A percentile compares a stretch with the other conserved stretches of the same genome.
phyloP scores from a whole-genome alignment of 2,888 invertebrate genomes.

The Serrognathus titanus region DNA sequence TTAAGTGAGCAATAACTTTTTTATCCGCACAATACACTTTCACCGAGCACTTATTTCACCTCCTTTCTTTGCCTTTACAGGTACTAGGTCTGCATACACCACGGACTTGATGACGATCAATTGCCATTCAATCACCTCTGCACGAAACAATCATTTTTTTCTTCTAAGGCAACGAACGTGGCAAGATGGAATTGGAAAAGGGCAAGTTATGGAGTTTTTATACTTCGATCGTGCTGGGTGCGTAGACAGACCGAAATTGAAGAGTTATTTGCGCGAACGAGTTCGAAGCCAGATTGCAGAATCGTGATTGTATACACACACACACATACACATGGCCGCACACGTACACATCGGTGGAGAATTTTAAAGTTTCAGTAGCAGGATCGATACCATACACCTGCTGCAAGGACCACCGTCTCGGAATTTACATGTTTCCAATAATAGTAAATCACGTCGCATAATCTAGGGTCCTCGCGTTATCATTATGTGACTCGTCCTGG shows the following conservation, averaged over 20 bases:
- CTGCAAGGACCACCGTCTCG: constrained; percentile 29
- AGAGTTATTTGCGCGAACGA: constrained; percentile 20
- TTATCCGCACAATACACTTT: no score
- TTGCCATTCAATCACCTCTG: no score
- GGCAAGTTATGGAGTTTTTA: neutral
- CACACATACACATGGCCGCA: constrained; percentile 8
- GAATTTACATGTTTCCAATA: constrained; percentile 37
- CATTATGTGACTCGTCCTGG: constrained; percentile 23
- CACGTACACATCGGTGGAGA: neutral
- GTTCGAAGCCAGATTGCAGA: constrained; percentile 31
- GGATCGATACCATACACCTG: constrained; percentile 29
- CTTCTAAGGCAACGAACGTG: no score
- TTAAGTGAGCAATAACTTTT: no score
- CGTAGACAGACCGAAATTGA: constrained; percentile 18
- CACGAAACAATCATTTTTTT: no score
- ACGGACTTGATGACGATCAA: no score
- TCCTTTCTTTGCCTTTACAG: no score
- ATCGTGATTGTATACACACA: constrained; percentile 33
- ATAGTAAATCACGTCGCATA: constrained; percentile 34
- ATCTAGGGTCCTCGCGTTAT: constrained; percentile 30
- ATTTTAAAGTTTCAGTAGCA: neutral
- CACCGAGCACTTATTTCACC: no score
- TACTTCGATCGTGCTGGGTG: constrained; percentile 11
- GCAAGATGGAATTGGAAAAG: no score
- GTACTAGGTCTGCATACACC: no score